phyloP scores from a whole-genome alignment of 2,888 invertebrate species.

The Drosophila greeni region DNA sequence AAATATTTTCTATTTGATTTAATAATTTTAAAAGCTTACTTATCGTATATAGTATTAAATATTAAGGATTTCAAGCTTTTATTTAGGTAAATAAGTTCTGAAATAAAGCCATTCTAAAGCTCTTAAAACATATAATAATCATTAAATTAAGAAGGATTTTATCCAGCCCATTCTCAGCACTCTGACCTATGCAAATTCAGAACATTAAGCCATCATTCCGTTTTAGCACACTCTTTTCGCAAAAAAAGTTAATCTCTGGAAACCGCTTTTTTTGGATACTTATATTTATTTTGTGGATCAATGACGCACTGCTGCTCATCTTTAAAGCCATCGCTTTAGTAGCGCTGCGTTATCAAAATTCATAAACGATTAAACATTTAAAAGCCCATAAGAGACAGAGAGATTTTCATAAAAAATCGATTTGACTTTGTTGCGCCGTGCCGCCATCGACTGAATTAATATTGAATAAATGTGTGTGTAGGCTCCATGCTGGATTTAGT shows the following conservation, averaged over 20 bases:
- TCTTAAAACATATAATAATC: not conserved
- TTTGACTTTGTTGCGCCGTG: slow-evolving; percentile 63
- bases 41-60: not conserved
- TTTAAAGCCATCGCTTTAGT: slow-evolving; percentile 38
- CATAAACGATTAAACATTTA: slow-evolving; percentile 74
- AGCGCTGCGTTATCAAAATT: slow-evolving; percentile 65
- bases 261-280: slow-evolving; percentile 21
- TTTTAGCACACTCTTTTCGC: slow-evolving; percentile 12
- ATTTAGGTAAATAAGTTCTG: not conserved
- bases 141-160: not conserved
- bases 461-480: slow-evolving; percentile 26
- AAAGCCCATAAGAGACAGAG: slow-evolving; percentile 65
- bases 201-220: slow-evolving; percentile 34
- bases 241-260: slow-evolving; percentile 13
- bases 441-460: slow-evolving; percentile 46
- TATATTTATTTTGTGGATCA: slow-evolving; percentile 23
- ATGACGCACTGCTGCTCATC: slow-evolving; percentile 24
- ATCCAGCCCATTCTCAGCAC: slow-evolving; percentile 6
- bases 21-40: not conserved
- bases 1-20: not conserved
- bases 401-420: slow-evolving; percentile 73
- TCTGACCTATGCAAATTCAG: slow-evolving; percentile 34
- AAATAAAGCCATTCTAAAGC: not conserved
- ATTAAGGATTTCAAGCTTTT: not conserved
- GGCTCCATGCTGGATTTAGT: slow-evolving; percentile 32